These are phyloP conservation scores for Eulacestoma nigropectus DNA, from an alignment of 2,113 vertebrate species.

Conservation along the genomic window DNA sequence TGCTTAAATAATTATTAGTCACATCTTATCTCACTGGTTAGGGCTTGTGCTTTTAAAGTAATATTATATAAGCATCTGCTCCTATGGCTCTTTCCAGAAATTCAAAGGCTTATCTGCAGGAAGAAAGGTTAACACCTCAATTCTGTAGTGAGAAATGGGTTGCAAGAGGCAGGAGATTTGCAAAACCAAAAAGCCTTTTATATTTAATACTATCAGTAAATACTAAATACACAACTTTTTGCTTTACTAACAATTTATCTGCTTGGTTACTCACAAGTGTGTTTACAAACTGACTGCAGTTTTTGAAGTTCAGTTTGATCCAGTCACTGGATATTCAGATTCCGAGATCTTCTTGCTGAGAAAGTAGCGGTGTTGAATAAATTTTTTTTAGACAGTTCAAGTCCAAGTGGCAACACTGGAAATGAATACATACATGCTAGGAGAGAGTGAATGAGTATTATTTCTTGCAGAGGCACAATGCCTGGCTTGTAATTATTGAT, in stretches of 20 bases:
- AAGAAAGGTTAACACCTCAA: neutral
- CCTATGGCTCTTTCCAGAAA: neutral
- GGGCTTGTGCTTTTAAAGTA: conserved; percentile 31
- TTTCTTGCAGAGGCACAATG: neutral
- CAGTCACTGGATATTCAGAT: neutral
- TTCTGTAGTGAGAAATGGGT: neutral
- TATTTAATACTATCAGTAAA: neutral
- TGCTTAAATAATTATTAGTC: conserved; percentile 34
- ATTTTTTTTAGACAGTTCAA: neutral
- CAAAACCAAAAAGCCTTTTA: conserved; percentile 22
- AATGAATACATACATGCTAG: neutral
- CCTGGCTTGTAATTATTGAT: neutral
- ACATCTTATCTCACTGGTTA: conserved; percentile 14
- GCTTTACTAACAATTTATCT: neutral
- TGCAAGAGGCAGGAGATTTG: neutral
- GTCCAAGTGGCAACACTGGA: neutral
- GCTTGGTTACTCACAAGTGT: neutral
- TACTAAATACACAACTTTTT: neutral
- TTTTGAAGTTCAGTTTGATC: neutral
- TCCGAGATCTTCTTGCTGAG: neutral
- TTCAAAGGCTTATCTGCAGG: neutral
- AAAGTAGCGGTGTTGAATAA: neutral
- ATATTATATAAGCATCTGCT: conserved; percentile 25
- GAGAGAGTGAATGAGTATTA: neutral
- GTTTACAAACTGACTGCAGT: neutral